Evolutionary conservation across 1,140 invertebrate species (phyloP).

Genomic region (Dendroctonus valens): DNA sequence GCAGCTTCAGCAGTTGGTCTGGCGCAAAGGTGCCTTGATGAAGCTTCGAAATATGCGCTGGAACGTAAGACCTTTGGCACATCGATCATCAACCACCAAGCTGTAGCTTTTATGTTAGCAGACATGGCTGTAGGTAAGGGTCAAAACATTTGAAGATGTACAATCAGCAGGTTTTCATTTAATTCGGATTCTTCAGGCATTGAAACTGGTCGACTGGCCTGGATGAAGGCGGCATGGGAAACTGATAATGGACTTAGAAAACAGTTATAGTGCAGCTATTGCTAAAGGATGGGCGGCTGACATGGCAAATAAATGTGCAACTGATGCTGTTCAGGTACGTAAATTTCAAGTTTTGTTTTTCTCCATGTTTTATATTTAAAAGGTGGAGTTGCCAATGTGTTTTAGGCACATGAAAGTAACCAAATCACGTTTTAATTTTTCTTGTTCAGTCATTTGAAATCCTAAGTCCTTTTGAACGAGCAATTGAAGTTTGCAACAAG

Average conservation of each 20-base stretch:
- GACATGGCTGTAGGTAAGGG: slow-evolving; percentile 85
- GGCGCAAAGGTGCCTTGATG: slow-evolving; percentile 86
- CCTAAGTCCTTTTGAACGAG: too few species aligned
- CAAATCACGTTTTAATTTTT: not conserved
- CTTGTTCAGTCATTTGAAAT: too few species aligned
- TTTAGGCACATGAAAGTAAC: not conserved
- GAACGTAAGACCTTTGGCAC: slow-evolving; percentile 94
- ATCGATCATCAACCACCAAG: slow-evolving; percentile 84
- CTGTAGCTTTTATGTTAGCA: slow-evolving; percentile 91
- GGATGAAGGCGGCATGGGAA: slow-evolving; percentile 86
- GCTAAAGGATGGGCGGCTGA: slow-evolving; percentile 92
- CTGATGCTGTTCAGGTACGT: slow-evolving; percentile 85
- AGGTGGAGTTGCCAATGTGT: not conserved
- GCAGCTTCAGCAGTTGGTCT: slow-evolving; percentile 88
- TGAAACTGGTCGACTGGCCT: slow-evolving; percentile 83
- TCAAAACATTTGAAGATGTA: not conserved
- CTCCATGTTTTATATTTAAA: not conserved
- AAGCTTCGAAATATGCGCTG: slow-evolving; percentile 89
- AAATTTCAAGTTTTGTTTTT: not conserved
- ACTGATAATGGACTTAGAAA: slow-evolving; percentile 73
- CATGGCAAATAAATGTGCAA: slow-evolving; percentile 90
- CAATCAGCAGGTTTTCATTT: not conserved
- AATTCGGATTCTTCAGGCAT: slow-evolving; percentile 50
- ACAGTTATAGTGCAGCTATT: slow-evolving; percentile 87
- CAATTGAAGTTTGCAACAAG: too few species aligned